Evolutionary conservation across 64 coral and sea anemone genomes (phyloP), one percentile per base, ranked within the genome.

Genomic region (Pachyseris speciosa): DNA sequence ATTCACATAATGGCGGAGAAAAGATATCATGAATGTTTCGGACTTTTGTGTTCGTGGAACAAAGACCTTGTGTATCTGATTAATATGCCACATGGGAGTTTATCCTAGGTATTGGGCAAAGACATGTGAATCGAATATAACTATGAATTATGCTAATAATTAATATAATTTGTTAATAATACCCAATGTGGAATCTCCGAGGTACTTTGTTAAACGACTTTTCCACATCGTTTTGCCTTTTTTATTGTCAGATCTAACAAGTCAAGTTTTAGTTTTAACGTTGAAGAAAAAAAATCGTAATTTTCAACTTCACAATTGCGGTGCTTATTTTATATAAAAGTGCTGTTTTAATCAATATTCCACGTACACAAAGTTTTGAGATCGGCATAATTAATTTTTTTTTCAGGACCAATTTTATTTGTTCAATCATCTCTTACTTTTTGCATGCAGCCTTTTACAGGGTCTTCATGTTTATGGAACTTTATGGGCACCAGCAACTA

Each of bases 51-150:
- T 60, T 4, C 10, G 16, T 15, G 27, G 32, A 61, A 81, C 77
- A 81, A 81, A 81, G 77, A 27, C 50, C 51, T 61, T 81, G 19
- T 61, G 20, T 81, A 25, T 55, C 33, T 81, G 51, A 81, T 81
- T 81, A 81, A 19, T 81, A 61, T 81, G 30, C 77, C 77, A 81
- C 77, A 81, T 81, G 77, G 77, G 53, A 60, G 10, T 52, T 59
- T 81, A 19, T 81, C 33, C 34, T 20, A 11, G 39, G 36, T 70
- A 70, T 70, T 70, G 67, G 17, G 6, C 67, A 70, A 20, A 20
- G 37, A 36, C 13, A 59, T 59, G 59, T 60, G 30, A 80, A 61
- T 80, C 3, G 76, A 80, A 80, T 80, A 81, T 67, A 67, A 28
- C 37, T 39, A 40, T 81, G 39, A 37, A 61, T 39, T 61, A 37